Evolutionary conservation across 2,888 invertebrate species (phyloP).

Genomic region (Xanthostigma xanthostigma): DNA sequence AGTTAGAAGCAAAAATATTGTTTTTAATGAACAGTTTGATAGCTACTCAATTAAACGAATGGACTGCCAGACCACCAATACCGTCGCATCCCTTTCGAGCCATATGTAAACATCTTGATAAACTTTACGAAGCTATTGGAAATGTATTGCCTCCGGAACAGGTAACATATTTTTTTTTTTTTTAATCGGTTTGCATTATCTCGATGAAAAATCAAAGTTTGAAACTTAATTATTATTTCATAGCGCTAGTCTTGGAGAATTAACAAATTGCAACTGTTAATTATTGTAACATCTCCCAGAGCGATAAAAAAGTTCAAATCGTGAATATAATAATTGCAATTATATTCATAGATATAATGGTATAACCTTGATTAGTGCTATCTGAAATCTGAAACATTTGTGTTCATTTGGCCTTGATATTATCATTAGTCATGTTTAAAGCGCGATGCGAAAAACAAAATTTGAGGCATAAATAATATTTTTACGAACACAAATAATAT

Average conservation of each 20-base stretch:
- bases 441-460: too few species aligned
- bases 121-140: conserved; percentile 80
- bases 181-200: background rate
- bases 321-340: too few species aligned
- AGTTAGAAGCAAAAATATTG: conserved; percentile 83
- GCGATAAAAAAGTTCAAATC: too few species aligned
- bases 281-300: too few species aligned
- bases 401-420: too few species aligned
- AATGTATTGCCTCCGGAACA: conserved; percentile 68
- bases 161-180: conserved; percentile 28
- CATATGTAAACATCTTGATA: conserved; percentile 76
- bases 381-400: too few species aligned
- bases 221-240: background rate
- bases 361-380: too few species aligned
- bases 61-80: conserved; percentile 91
- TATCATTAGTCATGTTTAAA: too few species aligned
- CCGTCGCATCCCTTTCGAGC: conserved; percentile 82
- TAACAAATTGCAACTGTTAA: too few species aligned
- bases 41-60: conserved; percentile 62
- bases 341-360: too few species aligned
- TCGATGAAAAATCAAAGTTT: background rate
- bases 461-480: too few species aligned
- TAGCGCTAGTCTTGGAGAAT: background rate
- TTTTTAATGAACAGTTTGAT: conserved; percentile 78
- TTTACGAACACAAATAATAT: too few species aligned